phyloP scores from a whole-genome alignment of 2,113 vertebrate genomes.

The Archocentrus centrarchus region DNA sequence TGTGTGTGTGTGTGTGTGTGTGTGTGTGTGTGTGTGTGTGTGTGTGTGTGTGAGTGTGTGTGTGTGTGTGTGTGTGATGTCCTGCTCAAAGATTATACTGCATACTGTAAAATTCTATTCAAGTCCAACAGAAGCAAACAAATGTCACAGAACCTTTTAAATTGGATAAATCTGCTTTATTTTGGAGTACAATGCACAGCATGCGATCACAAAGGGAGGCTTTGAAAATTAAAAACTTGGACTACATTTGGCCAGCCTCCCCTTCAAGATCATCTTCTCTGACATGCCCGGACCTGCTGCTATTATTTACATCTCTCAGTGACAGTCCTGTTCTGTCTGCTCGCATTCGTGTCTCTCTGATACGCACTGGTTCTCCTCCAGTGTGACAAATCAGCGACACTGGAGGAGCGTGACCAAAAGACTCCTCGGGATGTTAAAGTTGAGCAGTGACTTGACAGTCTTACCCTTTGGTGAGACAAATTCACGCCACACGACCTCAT shows the following conservation, averaged over 20 bases:
- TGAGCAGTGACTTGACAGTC: background rate
- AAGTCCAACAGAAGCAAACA: background rate
- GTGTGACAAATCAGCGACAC: too few relatives aligned
- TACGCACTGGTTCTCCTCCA: too few relatives aligned
- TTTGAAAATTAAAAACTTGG: background rate
- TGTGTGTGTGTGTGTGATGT: too few relatives aligned
- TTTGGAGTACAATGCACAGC: background rate
- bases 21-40: too few relatives aligned
- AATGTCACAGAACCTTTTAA: accelerated
- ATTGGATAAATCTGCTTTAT: background rate
- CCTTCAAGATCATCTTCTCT: background rate
- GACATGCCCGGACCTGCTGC: background rate
- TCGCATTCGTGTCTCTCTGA: background rate
- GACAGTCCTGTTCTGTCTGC: background rate
- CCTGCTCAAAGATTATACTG: background rate
- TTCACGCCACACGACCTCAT: background rate
- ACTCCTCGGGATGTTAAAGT: background rate
- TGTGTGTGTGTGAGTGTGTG: too few relatives aligned
- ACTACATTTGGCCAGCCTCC: too few relatives aligned
- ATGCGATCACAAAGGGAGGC: background rate
- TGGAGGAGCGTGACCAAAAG: background rate
- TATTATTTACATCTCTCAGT: background rate
- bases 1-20: too few relatives aligned
- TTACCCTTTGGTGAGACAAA: background rate
- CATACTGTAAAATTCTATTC: background rate